Evolutionary conservation across 2,888 invertebrate species (phyloP).

Genomic region (Torymus tubicola): DNA sequence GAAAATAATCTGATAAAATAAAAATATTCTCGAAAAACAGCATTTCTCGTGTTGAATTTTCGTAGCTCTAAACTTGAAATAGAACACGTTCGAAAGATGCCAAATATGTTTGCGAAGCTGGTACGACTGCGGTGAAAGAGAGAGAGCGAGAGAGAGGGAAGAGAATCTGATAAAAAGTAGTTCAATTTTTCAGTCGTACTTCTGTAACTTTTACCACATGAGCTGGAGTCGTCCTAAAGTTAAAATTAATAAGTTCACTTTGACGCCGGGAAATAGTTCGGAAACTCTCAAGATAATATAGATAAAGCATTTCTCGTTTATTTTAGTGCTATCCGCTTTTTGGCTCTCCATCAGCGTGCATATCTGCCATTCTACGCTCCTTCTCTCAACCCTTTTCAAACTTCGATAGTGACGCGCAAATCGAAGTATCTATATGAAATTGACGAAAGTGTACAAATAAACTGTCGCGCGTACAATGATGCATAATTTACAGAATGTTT

Average conservation of each 20-base stretch:
- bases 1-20: too few species aligned
- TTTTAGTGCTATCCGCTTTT: neutral
- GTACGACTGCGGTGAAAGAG: neutral
- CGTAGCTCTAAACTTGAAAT: too few species aligned
- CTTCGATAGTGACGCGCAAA: too few species aligned
- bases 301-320: neutral
- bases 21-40: too few species aligned
- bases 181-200: slow-evolving; percentile 17
- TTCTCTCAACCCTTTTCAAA: too few species aligned
- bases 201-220: slow-evolving; percentile 4
- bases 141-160: too few species aligned
- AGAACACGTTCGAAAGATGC: neutral
- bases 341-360: neutral
- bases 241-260: too few species aligned
- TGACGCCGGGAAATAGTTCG: too few species aligned
- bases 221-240: neutral
- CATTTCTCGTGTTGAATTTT: too few species aligned
- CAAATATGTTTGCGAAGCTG: neutral
- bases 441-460: neutral
- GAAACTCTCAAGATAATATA: neutral
- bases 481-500: slow-evolving; percentile 16
- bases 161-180: slow-evolving; percentile 12
- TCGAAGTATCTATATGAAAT: too few species aligned
- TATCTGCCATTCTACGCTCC: neutral
- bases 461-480: neutral